Base-by-base conservation (phyloP, 2,113 vertebrate species). In the Cyprinodon variegatus region DNA sequence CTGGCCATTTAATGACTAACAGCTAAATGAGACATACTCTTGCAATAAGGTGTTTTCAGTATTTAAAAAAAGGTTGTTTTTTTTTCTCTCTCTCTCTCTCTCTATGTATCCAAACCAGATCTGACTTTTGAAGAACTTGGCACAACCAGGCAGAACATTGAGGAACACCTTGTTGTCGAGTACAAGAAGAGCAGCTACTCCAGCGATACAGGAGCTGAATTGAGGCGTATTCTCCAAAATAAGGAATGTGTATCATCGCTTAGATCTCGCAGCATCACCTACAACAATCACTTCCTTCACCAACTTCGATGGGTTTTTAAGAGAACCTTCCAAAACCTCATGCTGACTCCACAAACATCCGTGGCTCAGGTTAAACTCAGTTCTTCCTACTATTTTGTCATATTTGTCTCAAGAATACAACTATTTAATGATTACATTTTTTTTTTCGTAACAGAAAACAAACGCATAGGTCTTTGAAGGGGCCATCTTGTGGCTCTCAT, bases 281-380 rank as follows among this genome's bases (percentile, higher is more conserved):
- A 97, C 68, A 93, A 94, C 85, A 97, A 90, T 43, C 93, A 96
- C 22, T 98, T 98, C 91, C 83, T 92, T 40, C 96, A 96, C 65
- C 98, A 99, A 84, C 89, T 99, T 14, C 92, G 79, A 14, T 98
- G 96, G 96, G 93, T 99, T 68, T 90, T 95, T 1, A 95, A 57
- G 43, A 96, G 97, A 77, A 96, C 95, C 0, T 96, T 98, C 79
- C 95, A 94, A 91, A 97, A 97, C 65, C 85, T 97, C 12, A 12
- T 96, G 70, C 83, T 98, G 53, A 97, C 96, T 74, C 97, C 97
- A 5, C 95, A 97, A 84, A 95, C 95, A 3, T 98, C 97, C 3
- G 78, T 97, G 77, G 96, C 96, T 29, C 96, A 98, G 97, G 97
- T 99, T 81, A 78, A 39, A 43, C n/a, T 11, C 29, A 14, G 3